Percentiles rank a stretch among this genome's conserved stretches.
phyloP scores from a whole-genome alignment of 2,797 vertebrate species.

The Hipposideros larvatus region DNA sequence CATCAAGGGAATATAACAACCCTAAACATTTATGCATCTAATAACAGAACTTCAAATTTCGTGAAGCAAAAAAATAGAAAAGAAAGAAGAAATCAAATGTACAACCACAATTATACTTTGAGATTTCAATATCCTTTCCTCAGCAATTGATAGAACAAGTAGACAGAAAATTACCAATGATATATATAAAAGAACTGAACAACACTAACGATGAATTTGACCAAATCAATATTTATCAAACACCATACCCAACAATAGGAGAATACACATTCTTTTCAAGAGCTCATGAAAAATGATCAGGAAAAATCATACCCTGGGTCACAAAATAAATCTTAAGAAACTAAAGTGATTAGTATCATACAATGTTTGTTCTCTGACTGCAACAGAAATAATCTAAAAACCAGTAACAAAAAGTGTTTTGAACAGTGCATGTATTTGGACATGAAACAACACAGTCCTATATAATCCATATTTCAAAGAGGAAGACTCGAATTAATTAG shows the following conservation, averaged over 20 bases:
- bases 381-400: conserved; percentile 35
- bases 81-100: conserved; percentile 15
- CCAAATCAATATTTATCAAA: neutral
- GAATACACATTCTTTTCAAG: neutral
- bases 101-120: conserved; percentile 15
- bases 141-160: neutral
- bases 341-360: neutral
- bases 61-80: neutral
- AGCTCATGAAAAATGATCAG: neutral
- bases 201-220: neutral
- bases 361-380: neutral
- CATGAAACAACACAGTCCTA: neutral
- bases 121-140: neutral
- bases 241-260: neutral
- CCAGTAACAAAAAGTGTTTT: neutral
- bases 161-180: neutral
- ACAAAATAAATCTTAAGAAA: conserved; percentile 29
- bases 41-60: neutral
- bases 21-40: no score
- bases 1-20: neutral
- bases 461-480: conserved; percentile 11
- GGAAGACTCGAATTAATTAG: neutral
- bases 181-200: neutral
- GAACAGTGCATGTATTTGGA: conserved; percentile 1
- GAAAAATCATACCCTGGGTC: neutral